A percentile compares a stretch with the other conserved stretches of the same genome.
Conservation (phyloP, 2,797 vertebrate genomes). For the Sebastes taczanowskii region DNA sequence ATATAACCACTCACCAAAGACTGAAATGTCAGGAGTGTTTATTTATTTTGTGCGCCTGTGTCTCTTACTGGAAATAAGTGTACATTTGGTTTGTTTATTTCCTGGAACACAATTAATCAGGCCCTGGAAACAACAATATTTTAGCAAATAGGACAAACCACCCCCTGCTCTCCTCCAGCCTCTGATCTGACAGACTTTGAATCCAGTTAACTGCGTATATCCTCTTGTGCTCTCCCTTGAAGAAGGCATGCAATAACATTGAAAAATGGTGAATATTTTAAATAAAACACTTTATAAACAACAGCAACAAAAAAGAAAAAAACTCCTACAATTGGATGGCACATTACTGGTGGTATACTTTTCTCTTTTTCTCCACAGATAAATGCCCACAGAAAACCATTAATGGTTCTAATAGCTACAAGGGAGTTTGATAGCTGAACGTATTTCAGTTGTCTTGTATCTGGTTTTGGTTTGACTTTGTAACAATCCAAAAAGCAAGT, state of each 20-base stretch:
- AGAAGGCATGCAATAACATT: neutral
- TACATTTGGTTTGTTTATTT: slow-evolving; percentile 8
- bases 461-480: neutral
- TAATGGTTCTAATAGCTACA: neutral
- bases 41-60: neutral
- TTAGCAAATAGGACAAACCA: slow-evolving; percentile 44
- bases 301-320: neutral
- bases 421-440: neutral
- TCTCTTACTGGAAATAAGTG: neutral
- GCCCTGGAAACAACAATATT: neutral
- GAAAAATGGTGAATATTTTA: slow-evolving; percentile 12
- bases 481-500: neutral
- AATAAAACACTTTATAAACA: neutral
- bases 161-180: slow-evolving; percentile 11
- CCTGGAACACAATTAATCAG: slow-evolving; percentile 12
- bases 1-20: neutral
- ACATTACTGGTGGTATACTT: neutral
- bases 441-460: neutral
- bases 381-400: neutral
- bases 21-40: neutral
- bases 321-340: neutral
- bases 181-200: slow-evolving; percentile 43
- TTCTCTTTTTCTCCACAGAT: neutral
- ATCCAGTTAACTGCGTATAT: slow-evolving; percentile 12
- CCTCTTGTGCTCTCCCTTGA: neutral